Conservation (phyloP, 2,888 invertebrate species). For the Icerya purchasi region DNA sequence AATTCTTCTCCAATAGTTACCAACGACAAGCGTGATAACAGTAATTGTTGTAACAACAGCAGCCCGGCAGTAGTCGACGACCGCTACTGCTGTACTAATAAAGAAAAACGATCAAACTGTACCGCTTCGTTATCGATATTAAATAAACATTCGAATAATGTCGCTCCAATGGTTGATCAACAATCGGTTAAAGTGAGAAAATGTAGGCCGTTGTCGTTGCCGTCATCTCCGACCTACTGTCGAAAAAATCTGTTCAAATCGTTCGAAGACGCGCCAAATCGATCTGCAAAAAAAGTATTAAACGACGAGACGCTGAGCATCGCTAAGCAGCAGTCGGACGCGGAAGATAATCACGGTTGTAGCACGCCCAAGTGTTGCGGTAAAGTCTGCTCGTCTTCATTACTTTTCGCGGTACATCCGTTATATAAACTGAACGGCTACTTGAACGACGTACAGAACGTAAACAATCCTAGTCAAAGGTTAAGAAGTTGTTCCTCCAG, state of each 20-base stretch:
- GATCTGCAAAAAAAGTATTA: no score
- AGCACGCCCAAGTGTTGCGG: no score
- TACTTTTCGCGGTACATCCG: slow-evolving; percentile 38
- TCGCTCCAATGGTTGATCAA: background rate
- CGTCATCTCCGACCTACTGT: slow-evolving; percentile 22
- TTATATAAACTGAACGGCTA: slow-evolving; percentile 25
- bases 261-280: no score
- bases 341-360: no score
- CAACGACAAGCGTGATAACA: background rate
- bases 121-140: background rate
- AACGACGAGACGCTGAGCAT: background rate
- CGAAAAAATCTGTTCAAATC: no score
- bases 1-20: background rate
- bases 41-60: background rate
- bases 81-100: no score
- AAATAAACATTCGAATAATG: background rate
- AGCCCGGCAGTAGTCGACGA: background rate
- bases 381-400: slow-evolving; percentile 27
- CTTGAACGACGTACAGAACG: slow-evolving; percentile 1
- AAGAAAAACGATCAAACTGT: background rate
- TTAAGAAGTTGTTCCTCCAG: slow-evolving; percentile 17
- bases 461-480: slow-evolving; percentile 14
- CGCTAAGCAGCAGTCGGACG: background rate
- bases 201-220: slow-evolving; percentile 17
- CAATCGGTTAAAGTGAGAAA: background rate